A percentile compares a stretch with the other conserved stretches of the same genome.
These are phyloP conservation scores for Scaptomyza hsui DNA, from an alignment of 1,140 invertebrate species.

Conservation along the genomic window DNA sequence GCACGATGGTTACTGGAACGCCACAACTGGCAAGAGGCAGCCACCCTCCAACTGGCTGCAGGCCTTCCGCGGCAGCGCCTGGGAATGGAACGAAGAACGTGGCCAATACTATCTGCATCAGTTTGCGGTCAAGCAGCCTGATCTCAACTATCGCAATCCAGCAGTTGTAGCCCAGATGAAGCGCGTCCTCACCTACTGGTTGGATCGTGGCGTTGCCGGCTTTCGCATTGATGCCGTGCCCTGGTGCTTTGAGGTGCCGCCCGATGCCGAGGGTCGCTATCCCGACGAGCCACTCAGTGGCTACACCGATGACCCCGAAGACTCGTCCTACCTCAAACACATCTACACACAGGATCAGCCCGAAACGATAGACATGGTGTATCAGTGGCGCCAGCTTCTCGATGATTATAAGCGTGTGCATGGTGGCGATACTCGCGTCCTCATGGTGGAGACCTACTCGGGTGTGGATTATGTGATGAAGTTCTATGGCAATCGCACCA, in stretches of 20 bases:
- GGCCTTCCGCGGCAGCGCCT: slow-evolving; percentile 86
- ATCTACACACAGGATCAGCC: slow-evolving; percentile 87
- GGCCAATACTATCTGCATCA: slow-evolving; percentile 89
- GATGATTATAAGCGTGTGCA: slow-evolving; percentile 85
- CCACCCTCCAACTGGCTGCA: slow-evolving; percentile 89
- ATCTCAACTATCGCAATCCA: slow-evolving; percentile 89
- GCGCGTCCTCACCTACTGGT: slow-evolving; percentile 89
- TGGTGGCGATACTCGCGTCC: slow-evolving; percentile 85
- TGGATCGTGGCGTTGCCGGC: slow-evolving; percentile 90
- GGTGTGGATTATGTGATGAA: slow-evolving; percentile 84
- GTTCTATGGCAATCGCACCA: slow-evolving; percentile 86
- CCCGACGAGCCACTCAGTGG: slow-evolving; percentile 86
- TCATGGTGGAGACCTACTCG: slow-evolving; percentile 89
- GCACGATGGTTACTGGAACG: slow-evolving; percentile 85
- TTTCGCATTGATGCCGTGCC: slow-evolving; percentile 89
- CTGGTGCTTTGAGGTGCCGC: slow-evolving; percentile 85
- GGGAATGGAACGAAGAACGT: slow-evolving; percentile 87
- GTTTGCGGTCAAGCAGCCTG: slow-evolving; percentile 87
- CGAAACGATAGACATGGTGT: slow-evolving; percentile 87
- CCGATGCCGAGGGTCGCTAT: slow-evolving; percentile 84
- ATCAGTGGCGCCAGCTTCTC: slow-evolving; percentile 86
- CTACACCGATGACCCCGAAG: slow-evolving; percentile 81
- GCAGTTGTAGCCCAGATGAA: slow-evolving; percentile 88
- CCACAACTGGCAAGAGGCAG: slow-evolving; percentile 51
- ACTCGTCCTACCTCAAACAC: slow-evolving; percentile 87